These are phyloP conservation scores for Gymnoscopelus microlampas DNA, from an alignment of 2,797 vertebrate genomes.

Conservation along the genomic window DNA sequence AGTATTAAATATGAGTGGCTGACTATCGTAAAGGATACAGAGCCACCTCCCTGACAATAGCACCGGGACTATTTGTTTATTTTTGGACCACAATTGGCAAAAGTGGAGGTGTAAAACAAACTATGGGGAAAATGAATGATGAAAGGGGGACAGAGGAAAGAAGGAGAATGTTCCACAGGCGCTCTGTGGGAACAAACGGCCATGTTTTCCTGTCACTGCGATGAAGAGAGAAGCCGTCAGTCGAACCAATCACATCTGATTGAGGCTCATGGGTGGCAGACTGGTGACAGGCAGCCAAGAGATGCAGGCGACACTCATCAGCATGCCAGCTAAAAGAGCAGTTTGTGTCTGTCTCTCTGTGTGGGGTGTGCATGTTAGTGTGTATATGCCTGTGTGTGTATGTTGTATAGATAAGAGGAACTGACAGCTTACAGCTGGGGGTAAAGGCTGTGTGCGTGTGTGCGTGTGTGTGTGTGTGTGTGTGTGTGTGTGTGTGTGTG, in stretches of 20 bases:
- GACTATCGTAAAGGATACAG: too few species aligned
- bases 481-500: conserved; percentile 32
- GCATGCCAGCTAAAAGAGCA: conserved; percentile 82
- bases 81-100: conserved; percentile 38
- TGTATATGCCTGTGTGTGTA: conserved; percentile 54
- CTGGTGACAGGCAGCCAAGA: conserved; percentile 82
- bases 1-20: too few species aligned
- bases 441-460: conserved; percentile 62
- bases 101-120: conserved; percentile 41
- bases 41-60: too few species aligned
- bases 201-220: conserved; percentile 80
- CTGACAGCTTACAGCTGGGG: conserved; percentile 83
- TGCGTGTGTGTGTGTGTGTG: conserved; percentile 26
- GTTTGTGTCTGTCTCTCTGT: conserved; percentile 50
- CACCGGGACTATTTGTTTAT: too few species aligned
- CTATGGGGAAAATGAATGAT: conserved; percentile 43
- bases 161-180: conserved; percentile 71
- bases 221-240: conserved; percentile 78
- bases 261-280: conserved; percentile 82
- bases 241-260: conserved; percentile 82
- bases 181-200: conserved; percentile 46
- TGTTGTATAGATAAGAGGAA: conserved; percentile 79
- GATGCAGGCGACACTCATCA: conserved; percentile 80
- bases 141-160: conserved; percentile 42
- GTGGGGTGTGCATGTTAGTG: conserved; percentile 31